Base-by-base conservation (phyloP, 2,113 vertebrate species). In the Gyps fulvus region DNA sequence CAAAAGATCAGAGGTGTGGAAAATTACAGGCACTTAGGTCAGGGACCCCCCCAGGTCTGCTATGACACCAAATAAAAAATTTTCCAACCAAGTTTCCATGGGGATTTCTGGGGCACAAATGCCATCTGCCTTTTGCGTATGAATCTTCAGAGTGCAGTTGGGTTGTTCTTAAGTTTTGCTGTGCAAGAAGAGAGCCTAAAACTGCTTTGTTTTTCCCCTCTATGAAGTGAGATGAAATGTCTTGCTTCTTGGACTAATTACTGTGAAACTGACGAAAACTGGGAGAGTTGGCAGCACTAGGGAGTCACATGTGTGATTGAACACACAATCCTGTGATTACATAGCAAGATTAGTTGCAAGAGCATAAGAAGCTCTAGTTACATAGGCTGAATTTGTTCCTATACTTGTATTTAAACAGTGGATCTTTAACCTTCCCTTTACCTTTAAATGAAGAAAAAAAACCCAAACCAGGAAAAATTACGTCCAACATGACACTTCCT, bases 121-220 rank as follows among this genome's bases (percentile, higher is more conserved):
- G 2, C 32, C 32, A 0, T 42, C 16, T 32, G 15, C 31, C 40
- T 55, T 45, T 32, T 38, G 19, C 3, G 5, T 26, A 3, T 15
- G 2, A 52, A 76, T 13, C 40, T 59, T 43, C 47, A 7, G 34
- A 12, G 65, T 1, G 4, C 36, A 4, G 16, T 14, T 3, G 38
- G 21, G 54, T 3, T 43, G 17, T 22, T 61, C 16, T 61, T 45
- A 21, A 45, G 6, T 42, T 83, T 34, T 17, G 13, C 29, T 52
- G n/a, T 7, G 16, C 45, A 27, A 62, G 19, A 49, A 17, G 45
- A 43, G 91, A 89, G 31, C 13, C 38, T 50, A 26, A 29, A 73
- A 3, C 2, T 0, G 50, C 14, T 27, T 10, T 7, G 26, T 4
- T 7, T 36, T 12, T 5, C 1, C 0, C 2, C 16, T 16, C 20